phyloP scores from a whole-genome alignment of 2,888 invertebrate genomes.

The Mimas tiliae region DNA sequence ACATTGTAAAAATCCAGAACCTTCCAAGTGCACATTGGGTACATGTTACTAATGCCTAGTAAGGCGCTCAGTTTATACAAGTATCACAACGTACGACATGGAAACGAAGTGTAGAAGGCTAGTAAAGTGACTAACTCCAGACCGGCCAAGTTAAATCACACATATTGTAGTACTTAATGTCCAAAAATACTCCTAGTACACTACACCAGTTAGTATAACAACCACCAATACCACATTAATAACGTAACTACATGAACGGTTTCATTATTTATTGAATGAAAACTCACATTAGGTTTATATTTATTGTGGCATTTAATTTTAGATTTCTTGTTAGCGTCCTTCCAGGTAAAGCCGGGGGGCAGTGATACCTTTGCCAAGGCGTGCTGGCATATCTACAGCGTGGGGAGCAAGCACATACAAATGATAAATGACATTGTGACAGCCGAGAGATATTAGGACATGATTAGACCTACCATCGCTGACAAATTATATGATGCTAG shows the following conservation, averaged over 20 bases:
- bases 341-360: slow-evolving; percentile 78
- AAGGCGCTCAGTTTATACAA: too few relatives aligned
- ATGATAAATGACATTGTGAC: slow-evolving; percentile 55
- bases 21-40: too few relatives aligned
- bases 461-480: not conserved
- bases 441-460: slow-evolving; percentile 41
- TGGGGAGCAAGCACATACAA: slow-evolving; percentile 67
- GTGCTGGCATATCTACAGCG: slow-evolving; percentile 72
- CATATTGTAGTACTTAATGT: too few relatives aligned
- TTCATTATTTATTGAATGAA: slow-evolving; percentile 30
- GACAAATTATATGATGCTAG: not conserved
- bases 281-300: slow-evolving; percentile 71
- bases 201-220: slow-evolving; percentile 3
- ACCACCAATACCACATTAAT: slow-evolving; percentile 30
- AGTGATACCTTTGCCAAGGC: slow-evolving; percentile 70
- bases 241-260: slow-evolving; percentile 23
- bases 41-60: too few relatives aligned
- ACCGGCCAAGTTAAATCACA: too few relatives aligned
- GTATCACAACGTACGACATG: too few relatives aligned
- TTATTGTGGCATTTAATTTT: slow-evolving; percentile 69
- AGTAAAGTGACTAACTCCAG: too few relatives aligned
- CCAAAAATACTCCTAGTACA: not conserved
- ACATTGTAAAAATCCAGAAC: too few relatives aligned
- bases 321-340: slow-evolving; percentile 73
- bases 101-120: too few relatives aligned